These are phyloP conservation scores for Tetragnatha versicolor DNA, from an alignment of 1,140 invertebrate species.

Conservation along the genomic window DNA sequence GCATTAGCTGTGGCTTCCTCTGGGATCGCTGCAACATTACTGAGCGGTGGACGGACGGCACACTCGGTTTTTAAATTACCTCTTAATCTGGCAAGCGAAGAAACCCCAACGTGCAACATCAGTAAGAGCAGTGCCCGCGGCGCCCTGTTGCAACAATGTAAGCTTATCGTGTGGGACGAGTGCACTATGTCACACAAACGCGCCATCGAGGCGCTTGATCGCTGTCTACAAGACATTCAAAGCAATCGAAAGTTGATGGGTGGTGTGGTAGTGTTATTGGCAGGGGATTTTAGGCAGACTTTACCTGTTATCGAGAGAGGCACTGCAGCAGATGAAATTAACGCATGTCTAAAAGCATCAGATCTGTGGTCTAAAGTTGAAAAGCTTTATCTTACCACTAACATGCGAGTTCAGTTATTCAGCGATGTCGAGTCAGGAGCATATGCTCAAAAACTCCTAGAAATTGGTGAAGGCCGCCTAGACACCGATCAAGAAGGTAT, in stretches of 20 bases:
- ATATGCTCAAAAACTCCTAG: conserved; percentile 54
- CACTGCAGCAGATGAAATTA: conserved; percentile 64
- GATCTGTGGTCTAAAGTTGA: conserved; percentile 59
- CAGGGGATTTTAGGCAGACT: conserved; percentile 67
- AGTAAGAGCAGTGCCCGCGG: conserved; percentile 54
- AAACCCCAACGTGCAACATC: conserved; percentile 59
- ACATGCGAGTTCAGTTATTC: conserved; percentile 56
- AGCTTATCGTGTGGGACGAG: conserved; percentile 64
- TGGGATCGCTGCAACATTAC: conserved; percentile 2
- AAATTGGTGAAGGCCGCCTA: conserved; percentile 55
- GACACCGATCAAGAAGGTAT: conserved; percentile 10
- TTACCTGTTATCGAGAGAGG: conserved; percentile 65
- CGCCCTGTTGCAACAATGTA: conserved; percentile 59
- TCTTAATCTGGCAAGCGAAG: conserved; percentile 49
- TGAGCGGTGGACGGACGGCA: conserved; percentile 39
- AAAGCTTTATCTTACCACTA: conserved; percentile 43
- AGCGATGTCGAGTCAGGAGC: conserved; percentile 3
- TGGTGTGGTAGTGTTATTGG: conserved; percentile 61
- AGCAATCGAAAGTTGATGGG: no score
- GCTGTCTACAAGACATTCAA: conserved; percentile 60
- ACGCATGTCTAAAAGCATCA: conserved; percentile 61
- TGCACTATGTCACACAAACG: conserved; percentile 65
- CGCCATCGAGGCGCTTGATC: conserved; percentile 63
- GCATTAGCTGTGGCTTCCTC: conserved; percentile 2
- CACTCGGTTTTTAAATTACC: conserved; percentile 58